Conservation (phyloP, 1,140 invertebrate genomes). For the Leptopilina clavipes region DNA sequence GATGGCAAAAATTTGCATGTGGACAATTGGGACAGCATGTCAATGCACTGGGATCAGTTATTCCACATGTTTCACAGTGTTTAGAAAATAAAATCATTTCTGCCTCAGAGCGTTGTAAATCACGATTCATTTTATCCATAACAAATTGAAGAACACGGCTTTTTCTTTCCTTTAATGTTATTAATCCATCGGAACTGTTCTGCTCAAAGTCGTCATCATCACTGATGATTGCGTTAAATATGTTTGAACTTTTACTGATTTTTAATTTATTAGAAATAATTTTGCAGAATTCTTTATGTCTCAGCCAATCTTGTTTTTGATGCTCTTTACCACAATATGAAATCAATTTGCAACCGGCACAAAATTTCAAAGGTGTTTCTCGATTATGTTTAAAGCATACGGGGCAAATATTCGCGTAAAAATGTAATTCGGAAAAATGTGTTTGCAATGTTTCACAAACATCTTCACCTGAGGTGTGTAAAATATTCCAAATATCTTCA, state of each 20-base stretch:
- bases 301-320: background rate
- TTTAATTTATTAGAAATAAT: background rate
- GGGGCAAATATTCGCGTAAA: constrained; percentile 4
- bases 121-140: background rate
- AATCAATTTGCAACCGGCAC: background rate
- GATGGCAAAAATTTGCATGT: background rate
- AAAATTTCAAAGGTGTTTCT: background rate
- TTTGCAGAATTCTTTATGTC: background rate
- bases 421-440: background rate
- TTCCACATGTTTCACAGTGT: background rate
- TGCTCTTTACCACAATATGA: background rate
- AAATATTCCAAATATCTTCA: background rate
- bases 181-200: background rate
- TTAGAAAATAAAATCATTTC: background rate
- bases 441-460: background rate
- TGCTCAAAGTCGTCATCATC: too few relatives aligned
- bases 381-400: background rate
- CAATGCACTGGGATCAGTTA: background rate
- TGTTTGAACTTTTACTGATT: background rate
- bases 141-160: background rate
- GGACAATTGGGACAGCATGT: background rate
- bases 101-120: background rate
- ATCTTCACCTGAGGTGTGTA: background rate
- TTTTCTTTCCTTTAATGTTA: background rate
- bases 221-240: background rate